Evolutionary conservation across 2,888 invertebrate genomes (phyloP).

Genomic region (Amphipoea oculea): DNA sequence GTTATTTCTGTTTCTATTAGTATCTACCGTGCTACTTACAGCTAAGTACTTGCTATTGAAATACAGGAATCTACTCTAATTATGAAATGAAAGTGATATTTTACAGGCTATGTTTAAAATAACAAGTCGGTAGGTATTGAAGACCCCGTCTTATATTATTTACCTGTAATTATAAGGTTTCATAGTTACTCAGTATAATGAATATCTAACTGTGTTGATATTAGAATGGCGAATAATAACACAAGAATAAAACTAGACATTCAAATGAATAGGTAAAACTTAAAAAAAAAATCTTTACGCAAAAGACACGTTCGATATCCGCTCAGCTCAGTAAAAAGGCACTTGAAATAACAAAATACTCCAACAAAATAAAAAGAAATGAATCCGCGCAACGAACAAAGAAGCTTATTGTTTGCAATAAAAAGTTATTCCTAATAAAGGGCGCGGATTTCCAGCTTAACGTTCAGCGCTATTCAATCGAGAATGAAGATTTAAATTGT

Average conservation of each 20-base stretch:
- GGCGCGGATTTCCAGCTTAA: slow-evolving; percentile 32
- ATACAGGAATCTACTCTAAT: slow-evolving; percentile 26
- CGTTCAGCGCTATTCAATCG: slow-evolving; percentile 32
- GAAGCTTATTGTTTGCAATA: slow-evolving; percentile 42
- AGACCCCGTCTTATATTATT: neutral
- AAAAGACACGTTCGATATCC: neutral
- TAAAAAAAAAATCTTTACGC: neutral
- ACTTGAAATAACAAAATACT: slow-evolving; percentile 28
- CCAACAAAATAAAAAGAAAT: slow-evolving; percentile 42
- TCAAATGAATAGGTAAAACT: neutral
- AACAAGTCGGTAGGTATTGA: neutral
- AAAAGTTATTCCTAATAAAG: slow-evolving; percentile 47
- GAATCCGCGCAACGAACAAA: slow-evolving; percentile 29
- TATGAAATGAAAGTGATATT: slow-evolving; percentile 35
- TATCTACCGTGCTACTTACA: slow-evolving; percentile 41
- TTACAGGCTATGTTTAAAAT: slow-evolving; percentile 18
- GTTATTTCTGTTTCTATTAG: slow-evolving; percentile 48
- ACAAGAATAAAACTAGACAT: neutral
- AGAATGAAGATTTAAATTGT: slow-evolving; percentile 47
- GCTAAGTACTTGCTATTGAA: slow-evolving; percentile 28
- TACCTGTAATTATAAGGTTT: slow-evolving; percentile 6
- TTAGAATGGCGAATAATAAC: neutral
- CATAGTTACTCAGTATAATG: neutral
- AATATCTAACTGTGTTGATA: neutral
- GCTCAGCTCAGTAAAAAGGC: neutral